These are phyloP conservation scores for Cyprinodon brontotheroides DNA, from an alignment of 2,113 vertebrate genomes.

Conservation along the genomic window DNA sequence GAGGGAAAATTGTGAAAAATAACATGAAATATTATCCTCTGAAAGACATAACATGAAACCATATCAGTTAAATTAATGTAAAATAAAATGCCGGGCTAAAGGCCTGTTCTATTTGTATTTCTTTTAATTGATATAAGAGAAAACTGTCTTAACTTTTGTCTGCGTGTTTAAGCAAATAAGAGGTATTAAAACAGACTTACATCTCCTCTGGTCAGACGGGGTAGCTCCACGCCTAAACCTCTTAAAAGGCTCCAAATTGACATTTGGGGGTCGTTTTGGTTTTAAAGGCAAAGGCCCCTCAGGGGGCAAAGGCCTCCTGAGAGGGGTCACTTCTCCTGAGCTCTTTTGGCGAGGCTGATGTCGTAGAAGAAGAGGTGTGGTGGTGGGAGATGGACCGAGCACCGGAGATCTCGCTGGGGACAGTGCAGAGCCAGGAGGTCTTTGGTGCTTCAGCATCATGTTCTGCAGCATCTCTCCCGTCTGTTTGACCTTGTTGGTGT, in stretches of 20 bases:
- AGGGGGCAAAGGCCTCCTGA: constrained; percentile 74
- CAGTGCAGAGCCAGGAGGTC: constrained; percentile 2
- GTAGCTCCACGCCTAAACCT: constrained; percentile 22
- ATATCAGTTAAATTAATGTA: no score
- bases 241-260: constrained; percentile 74
- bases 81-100: no score
- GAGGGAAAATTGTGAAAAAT: not conserved
- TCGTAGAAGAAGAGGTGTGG: constrained; percentile 8
- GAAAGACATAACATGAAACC: no score
- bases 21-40: not conserved
- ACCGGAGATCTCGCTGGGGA: not conserved
- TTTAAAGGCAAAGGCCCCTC: constrained; percentile 73
- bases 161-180: not conserved
- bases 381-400: not conserved
- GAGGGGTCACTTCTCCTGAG: constrained; percentile 60
- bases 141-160: not conserved
- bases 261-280: constrained; percentile 77
- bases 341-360: constrained; percentile 49
- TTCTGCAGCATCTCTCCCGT: constrained; percentile 70
- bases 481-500: constrained; percentile 50
- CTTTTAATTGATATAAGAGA: not conserved
- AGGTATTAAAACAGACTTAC: not conserved
- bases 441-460: constrained; percentile 66
- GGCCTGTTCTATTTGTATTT: no score
- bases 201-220: not conserved